Evolutionary conservation across 2,113 vertebrate species (phyloP), one percentile per base, ranked within the genome.

Genomic region (Sakesphorus luctuosus): DNA sequence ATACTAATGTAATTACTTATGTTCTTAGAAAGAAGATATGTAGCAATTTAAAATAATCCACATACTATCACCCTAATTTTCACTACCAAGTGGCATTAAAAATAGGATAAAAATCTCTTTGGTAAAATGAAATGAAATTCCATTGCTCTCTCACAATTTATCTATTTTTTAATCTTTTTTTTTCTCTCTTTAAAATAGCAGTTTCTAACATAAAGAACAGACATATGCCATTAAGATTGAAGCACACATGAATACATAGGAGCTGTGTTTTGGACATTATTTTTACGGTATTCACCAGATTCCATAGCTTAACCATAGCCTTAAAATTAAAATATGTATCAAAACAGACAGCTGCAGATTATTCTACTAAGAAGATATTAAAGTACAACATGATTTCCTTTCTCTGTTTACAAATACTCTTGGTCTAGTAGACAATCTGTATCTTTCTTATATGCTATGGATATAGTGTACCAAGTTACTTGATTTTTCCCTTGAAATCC

Each of bases 1-100:
- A 31, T 83, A 94, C 74, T 95, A 94, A 97, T 92, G 85, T 71
- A 97, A 97, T 97, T 97, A 97, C 85, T 87, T 94, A 88, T 29
- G 61, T 73, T 96, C 76, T 94, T 96, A 96, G 43, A 91, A 84
- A 93, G 76, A 90, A 82, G 35, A 90, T 85, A 87, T 20, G 46
- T 69, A 88, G 95, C 96, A 96, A 97, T 92, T 96, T 93, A 65
- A 95, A 97, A 95, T 96, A 96, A 97, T 93, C 82, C 71, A 12
- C 50, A 73, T 87, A 94, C 59, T 75, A 84, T 84, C 43, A 93
- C 55, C 44, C 66, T 58, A 36, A 69, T 91, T 91, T 72, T 71
- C 36, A 63, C 65, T 88, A 74, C 68, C 66, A 95, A 66, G 25
- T 23, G 29, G 25, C 81, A 85, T 87, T 97, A 96, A 96, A 96